phyloP scores from a whole-genome alignment of 2,797 vertebrate genomes.

The Petrocephalus schoutedeni region DNA sequence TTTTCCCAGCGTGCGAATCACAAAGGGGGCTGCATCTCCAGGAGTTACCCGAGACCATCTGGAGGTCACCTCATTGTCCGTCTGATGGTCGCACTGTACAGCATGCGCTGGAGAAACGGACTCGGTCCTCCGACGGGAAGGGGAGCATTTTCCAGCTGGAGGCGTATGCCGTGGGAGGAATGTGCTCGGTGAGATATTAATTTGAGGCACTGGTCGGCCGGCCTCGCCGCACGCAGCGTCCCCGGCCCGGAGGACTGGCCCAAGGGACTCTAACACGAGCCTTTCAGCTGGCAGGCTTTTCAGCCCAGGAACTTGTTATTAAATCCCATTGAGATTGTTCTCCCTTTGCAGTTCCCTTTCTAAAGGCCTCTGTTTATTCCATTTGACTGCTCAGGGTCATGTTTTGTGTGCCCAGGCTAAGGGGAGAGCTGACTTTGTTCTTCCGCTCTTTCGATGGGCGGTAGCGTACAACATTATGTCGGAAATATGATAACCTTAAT shows the following conservation, averaged over 20 bases:
- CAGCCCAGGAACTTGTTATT: slow-evolving; percentile 17
- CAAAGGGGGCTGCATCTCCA: not conserved
- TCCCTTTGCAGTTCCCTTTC: not conserved
- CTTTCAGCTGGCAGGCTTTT: not conserved
- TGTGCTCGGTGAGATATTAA: not conserved
- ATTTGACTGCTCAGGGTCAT: slow-evolving; percentile 28
- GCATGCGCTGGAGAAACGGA: not conserved
- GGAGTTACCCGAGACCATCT: not conserved
- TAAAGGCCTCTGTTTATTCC: slow-evolving; percentile 16
- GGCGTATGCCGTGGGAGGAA: not conserved
- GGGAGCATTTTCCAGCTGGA: not conserved
- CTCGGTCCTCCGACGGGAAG: not conserved
- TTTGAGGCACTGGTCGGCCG: not conserved
- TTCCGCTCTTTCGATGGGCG: slow-evolving; percentile 1
- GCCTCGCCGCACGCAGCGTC: not conserved
- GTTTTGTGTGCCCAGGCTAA: slow-evolving; percentile 15
- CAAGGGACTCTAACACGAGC: not conserved
- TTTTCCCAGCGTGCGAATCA: not conserved
- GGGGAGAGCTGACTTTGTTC: slow-evolving; percentile 31
- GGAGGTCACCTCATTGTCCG: not conserved
- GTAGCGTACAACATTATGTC: slow-evolving; percentile 24
- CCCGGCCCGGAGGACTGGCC: not conserved
- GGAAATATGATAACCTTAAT: slow-evolving; percentile 37
- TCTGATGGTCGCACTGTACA: not conserved
- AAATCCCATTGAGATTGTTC: slow-evolving; percentile 15